Base-by-base conservation (phyloP, 2,888 invertebrate species). In the Marronus borbonicus region DNA sequence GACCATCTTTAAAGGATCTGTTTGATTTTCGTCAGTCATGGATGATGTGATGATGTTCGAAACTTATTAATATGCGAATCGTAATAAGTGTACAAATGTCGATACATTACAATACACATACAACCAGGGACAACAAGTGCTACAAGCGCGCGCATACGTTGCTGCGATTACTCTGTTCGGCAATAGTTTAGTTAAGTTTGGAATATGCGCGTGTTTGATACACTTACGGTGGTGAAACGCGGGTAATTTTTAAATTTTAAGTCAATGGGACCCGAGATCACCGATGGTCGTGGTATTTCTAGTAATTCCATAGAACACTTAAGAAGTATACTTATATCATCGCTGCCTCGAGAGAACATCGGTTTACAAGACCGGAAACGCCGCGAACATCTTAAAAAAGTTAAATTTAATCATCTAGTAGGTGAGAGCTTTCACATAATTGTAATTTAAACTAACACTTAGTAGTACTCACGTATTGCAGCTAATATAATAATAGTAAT, bases 341-440 rank as follows among this genome's bases (percentile, higher is more conserved):
- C 91, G 58, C 84, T 92, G 83, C 90, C 91, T 49, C 88, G 89
- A 80, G 92, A 92, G 86, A 92, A 92, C 86, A 88, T 91, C 77
- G 89, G 90, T 8, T 88, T 89, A 58, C 87, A 88, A 84, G 90
- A 90, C 83, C 66, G 79, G 52, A 80, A 80, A 76, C 80, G 78
- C 66, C 78, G 78, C 44, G 80, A 80, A 74, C 76, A 80, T 66
- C 78, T 82, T 70, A 81, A 81, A 79, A 81, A 78, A 81, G 80
- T 78, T 14, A 79, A 49, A 65, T 76, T 79, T 60, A 66, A 78
- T 60, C 24, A 69, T 55, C 74, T 31, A 55, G 65, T 79, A 80
- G 82, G 82, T 82, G 79, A 82, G 70, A 70, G 5, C 39, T 65
- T 55, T 55, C 55, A 55, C 55, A 65, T 31, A n/a, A 64, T 28